phyloP scores from a whole-genome alignment of 2,888 invertebrate genomes.

The Halocaridina rubra region DNA sequence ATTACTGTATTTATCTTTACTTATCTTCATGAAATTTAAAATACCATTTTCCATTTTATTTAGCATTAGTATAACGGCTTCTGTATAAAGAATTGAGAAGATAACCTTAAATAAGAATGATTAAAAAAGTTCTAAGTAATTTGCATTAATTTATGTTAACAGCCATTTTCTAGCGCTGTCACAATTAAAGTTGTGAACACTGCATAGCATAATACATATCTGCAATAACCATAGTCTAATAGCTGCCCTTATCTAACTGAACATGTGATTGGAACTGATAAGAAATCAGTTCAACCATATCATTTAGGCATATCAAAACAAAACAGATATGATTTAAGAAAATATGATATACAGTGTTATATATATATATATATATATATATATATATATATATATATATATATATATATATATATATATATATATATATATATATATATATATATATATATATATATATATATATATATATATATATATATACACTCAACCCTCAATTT shows the following conservation, averaged over 20 bases:
- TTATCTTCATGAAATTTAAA: too few relatives aligned
- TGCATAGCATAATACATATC: not conserved
- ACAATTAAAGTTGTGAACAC: not conserved
- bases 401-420: not conserved
- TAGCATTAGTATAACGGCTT: too few relatives aligned
- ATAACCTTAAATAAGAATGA: too few relatives aligned
- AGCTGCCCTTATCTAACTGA: not conserved
- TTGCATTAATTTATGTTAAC: too few relatives aligned
- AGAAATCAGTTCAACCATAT: not conserved
- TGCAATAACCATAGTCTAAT: not conserved
- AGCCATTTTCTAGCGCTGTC: too few relatives aligned
- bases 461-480: conserved; percentile 13
- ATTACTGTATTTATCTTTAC: too few relatives aligned
- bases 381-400: conserved; percentile 22
- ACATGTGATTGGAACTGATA: not conserved
- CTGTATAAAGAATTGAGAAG: too few relatives aligned
- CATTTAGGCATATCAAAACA: too few relatives aligned
- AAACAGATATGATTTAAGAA: too few relatives aligned
- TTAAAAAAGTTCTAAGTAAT: too few relatives aligned
- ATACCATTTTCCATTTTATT: too few relatives aligned
- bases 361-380: conserved; percentile 8
- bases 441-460: conserved; percentile 18
- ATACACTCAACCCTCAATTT: too few relatives aligned
- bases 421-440: conserved; percentile 26
- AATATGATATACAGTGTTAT: not conserved